phyloP scores from a whole-genome alignment of 2,797 vertebrate species.

The Pseudochromis fuscus region DNA sequence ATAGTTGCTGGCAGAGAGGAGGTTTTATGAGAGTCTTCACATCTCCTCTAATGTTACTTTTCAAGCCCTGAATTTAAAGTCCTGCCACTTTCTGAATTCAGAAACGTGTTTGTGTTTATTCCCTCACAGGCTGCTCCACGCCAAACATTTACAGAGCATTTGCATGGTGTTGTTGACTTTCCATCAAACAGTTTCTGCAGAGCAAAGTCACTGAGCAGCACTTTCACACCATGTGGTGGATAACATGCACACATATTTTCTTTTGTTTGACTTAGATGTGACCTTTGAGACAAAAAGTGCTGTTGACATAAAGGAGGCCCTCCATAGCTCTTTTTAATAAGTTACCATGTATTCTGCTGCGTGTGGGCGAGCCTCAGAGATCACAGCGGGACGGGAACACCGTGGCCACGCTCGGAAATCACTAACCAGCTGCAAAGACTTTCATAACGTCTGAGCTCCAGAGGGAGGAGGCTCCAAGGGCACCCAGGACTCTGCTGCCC shows the following conservation, averaged over 20 bases:
- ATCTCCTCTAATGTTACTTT: constrained; percentile 5
- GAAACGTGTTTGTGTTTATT: not conserved
- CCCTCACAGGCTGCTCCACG: not conserved
- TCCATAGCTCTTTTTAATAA: constrained; percentile 80
- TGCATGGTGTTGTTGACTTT: constrained; percentile 52
- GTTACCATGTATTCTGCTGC: constrained; percentile 78
- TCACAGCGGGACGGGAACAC: constrained; percentile 65
- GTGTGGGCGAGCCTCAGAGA: constrained; percentile 68
- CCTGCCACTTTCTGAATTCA: not conserved
- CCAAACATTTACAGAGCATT: constrained; percentile 47
- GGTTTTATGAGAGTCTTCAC: constrained; percentile 25
- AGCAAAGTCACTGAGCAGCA: constrained; percentile 26
- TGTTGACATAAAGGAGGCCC: constrained; percentile 78
- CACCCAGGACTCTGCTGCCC: constrained; percentile 29
- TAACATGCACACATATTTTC: constrained; percentile 60
- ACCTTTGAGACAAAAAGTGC: constrained; percentile 79
- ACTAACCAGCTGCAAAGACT: constrained; percentile 76
- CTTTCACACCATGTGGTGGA: constrained; percentile 31
- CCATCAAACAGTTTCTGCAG: constrained; percentile 35
- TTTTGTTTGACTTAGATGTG: constrained; percentile 77
- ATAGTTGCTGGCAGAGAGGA: constrained; percentile 14
- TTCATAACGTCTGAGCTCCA: constrained; percentile 58
- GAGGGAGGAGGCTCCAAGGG: constrained; percentile 67
- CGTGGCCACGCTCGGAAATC: constrained; percentile 67
- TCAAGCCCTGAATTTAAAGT: too few species aligned